Conservation (phyloP, 1,140 invertebrate genomes). For the Drosophila kohkoa region DNA sequence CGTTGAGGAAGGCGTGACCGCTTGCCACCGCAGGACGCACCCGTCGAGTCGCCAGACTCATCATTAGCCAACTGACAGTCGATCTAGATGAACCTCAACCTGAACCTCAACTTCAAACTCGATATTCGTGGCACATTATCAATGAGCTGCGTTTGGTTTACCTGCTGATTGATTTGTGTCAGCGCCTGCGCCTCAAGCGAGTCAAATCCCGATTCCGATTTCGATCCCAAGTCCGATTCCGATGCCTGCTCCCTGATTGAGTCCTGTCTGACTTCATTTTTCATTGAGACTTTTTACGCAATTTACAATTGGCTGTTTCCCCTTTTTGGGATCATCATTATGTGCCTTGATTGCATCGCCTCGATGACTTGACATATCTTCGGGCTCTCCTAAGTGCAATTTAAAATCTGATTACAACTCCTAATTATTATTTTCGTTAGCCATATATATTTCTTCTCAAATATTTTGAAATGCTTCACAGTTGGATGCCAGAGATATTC, state of each 20-base stretch:
- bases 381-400: slow-evolving; percentile 12
- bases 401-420: slow-evolving; percentile 29
- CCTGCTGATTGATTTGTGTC: slow-evolving; percentile 64
- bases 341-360: slow-evolving; percentile 8
- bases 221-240: slow-evolving; percentile 9
- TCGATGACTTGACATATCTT: slow-evolving; percentile 39
- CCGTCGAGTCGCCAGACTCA: slow-evolving; percentile 51
- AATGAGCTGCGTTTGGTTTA: slow-evolving; percentile 28
- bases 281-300: slow-evolving; percentile 51
- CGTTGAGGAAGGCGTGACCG: slow-evolving; percentile 22
- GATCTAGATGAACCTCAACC: slow-evolving; percentile 36
- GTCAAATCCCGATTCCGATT: neutral
- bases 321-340: slow-evolving; percentile 53
- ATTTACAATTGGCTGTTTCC: slow-evolving; percentile 14
- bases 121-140: slow-evolving; percentile 8
- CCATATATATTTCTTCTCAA: slow-evolving; percentile 17
- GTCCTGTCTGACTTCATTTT: slow-evolving; percentile 38
- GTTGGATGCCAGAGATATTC: slow-evolving; percentile 6
- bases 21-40: slow-evolving; percentile 53
- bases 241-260: slow-evolving; percentile 46
- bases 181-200: slow-evolving; percentile 34
- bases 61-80: slow-evolving; percentile 41
- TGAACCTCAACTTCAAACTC: neutral
- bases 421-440: slow-evolving; percentile 53
- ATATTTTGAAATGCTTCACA: slow-evolving; percentile 40